Conservation (phyloP, 2,797 vertebrate species). For the Malacoraja senta region DNA sequence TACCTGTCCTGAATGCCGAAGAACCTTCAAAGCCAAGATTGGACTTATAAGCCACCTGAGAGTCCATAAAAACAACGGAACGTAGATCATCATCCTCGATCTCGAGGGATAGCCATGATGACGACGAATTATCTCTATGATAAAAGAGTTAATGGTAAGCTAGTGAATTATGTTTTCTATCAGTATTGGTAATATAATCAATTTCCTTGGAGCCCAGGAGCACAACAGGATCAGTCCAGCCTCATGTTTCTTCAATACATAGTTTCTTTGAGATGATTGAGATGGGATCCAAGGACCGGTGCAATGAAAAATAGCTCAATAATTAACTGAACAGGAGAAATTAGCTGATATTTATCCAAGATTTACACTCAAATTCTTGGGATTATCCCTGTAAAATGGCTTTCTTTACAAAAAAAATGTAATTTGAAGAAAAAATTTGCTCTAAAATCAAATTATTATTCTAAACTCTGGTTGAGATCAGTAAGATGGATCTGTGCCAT, state of each 20-base stretch:
- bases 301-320: not conserved
- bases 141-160: not conserved
- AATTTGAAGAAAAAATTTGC: not conserved
- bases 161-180: not conserved
- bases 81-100: too few relatives aligned
- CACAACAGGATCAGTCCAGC: not conserved
- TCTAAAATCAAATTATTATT: not conserved
- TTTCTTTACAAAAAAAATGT: not conserved
- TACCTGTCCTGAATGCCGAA: too few relatives aligned
- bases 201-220: not conserved
- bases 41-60: too few relatives aligned
- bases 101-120: too few relatives aligned
- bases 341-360: not conserved
- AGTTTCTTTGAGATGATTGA: not conserved
- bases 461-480: slow-evolving; percentile 9
- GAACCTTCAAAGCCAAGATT: too few relatives aligned
- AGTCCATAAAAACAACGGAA: too few relatives aligned
- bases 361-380: not conserved
- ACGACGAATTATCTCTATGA: not conserved
- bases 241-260: not conserved
- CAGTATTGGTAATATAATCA: not conserved
- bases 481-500: not conserved
- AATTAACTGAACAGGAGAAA: not conserved
- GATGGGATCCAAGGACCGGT: not conserved
- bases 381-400: not conserved